These are phyloP conservation scores for Oopsacas minuta DNA, from an alignment of 37 sponge, comb jelly and placozoan species.

Conservation along the genomic window DNA sequence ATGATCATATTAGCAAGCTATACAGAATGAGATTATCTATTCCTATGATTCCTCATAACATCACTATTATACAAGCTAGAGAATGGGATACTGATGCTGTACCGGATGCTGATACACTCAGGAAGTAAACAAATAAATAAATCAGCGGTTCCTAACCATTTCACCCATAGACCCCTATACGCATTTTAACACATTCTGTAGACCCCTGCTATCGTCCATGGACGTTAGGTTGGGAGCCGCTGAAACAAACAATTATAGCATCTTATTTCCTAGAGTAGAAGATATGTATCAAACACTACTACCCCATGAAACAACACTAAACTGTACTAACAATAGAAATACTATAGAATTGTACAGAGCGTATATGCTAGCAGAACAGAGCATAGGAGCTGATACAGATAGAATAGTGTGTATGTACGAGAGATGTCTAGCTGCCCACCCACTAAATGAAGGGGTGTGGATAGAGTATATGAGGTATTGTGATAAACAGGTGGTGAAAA, in stretches of 20 bases:
- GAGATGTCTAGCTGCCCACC: not conserved
- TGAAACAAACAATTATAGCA: too few species aligned
- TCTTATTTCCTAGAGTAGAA: too few species aligned
- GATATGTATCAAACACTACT: not conserved
- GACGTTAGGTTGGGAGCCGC: too few species aligned
- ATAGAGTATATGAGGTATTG: not conserved
- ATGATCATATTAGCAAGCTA: not conserved
- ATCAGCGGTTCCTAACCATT: not conserved
- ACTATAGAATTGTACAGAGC: not conserved
- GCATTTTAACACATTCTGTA: too few species aligned
- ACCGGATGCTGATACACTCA: not conserved
- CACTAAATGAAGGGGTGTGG: not conserved
- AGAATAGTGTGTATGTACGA: not conserved
- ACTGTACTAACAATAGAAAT: not conserved
- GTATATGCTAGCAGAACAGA: slow-evolving; percentile 16
- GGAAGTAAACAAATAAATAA: not conserved
- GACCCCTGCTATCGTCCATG: too few species aligned
- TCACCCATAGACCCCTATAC: not conserved
- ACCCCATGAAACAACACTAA: not conserved
- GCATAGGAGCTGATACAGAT: not conserved
- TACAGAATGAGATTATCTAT: not conserved
- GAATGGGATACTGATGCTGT: not conserved
- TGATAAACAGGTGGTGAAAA: not conserved
- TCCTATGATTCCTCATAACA: not conserved
- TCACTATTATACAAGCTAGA: not conserved